A percentile compares a stretch with the other conserved stretches of the same genome.
Evolutionary conservation across 2,797 vertebrate species (phyloP).

Genomic region (Scolopax rusticola): DNA sequence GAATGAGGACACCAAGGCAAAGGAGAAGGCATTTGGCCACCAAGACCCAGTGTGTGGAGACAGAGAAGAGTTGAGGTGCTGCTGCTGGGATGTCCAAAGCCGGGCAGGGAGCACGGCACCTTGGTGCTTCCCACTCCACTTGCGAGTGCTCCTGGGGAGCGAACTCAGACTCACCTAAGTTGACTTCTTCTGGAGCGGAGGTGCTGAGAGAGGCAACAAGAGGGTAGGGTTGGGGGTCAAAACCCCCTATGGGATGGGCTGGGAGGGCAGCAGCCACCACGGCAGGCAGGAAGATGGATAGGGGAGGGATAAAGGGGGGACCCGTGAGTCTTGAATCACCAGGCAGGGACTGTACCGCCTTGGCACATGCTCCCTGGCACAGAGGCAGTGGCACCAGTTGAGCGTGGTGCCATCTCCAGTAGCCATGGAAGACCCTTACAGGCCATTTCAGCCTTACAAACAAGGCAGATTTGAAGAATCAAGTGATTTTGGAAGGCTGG

Average conservation of each 20-base stretch:
- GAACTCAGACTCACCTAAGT: neutral
- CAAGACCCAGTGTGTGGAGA: fast-evolving
- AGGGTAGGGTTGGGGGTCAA: neutral
- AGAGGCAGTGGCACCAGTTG: neutral
- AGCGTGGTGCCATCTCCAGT: neutral
- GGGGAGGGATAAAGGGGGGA: neutral
- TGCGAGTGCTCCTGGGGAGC: fast-evolving
- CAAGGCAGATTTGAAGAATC: neutral
- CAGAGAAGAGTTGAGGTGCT: neutral
- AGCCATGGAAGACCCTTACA: neutral
- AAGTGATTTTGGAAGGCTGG: neutral
- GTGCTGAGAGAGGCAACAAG: neutral
- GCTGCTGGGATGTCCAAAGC: neutral
- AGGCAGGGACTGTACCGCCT: neutral
- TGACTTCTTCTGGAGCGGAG: fast-evolving
- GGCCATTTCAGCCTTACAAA: neutral
- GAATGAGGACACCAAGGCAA: neutral
- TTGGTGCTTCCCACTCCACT: neutral
- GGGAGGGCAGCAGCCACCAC: neutral
- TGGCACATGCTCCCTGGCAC: neutral
- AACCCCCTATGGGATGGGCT: neutral
- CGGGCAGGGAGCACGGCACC: neutral
- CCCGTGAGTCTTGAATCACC: neutral
- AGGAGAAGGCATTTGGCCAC: neutral
- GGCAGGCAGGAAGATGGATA: neutral